phyloP scores from a whole-genome alignment of 2,888 invertebrate genomes.

The Sinotaia quadrata region DNA sequence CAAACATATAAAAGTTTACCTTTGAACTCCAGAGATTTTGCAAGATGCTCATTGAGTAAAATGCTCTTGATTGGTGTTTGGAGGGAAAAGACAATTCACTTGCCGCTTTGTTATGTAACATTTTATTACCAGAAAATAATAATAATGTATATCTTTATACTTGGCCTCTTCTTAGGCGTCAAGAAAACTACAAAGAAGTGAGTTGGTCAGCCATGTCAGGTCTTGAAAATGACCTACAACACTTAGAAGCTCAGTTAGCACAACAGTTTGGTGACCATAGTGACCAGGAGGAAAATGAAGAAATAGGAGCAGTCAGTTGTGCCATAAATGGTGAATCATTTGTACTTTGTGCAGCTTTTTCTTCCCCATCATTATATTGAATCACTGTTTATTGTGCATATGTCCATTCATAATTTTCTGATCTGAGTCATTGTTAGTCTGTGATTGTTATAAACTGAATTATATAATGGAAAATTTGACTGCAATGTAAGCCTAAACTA shows the following conservation, averaged over 20 bases:
- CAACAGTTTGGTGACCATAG: constrained; percentile 76
- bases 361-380: background rate
- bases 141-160: too few relatives aligned
- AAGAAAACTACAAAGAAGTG: constrained; percentile 71
- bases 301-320: background rate
- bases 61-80: too few relatives aligned
- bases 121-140: too few relatives aligned
- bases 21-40: too few relatives aligned
- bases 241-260: constrained; percentile 82
- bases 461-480: background rate
- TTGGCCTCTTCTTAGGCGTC: too few relatives aligned
- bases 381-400: background rate
- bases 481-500: background rate
- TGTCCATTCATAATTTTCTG: background rate
- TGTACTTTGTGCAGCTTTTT: background rate
- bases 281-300: constrained; percentile 68
- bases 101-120: too few relatives aligned
- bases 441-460: background rate
- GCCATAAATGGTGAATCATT: background rate
- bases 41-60: too few relatives aligned
- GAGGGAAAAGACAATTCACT: too few relatives aligned
- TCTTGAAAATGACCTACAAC: constrained; percentile 74
- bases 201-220: constrained; percentile 72
- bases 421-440: background rate
- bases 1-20: too few relatives aligned